Base-by-base conservation (phyloP, 2,113 vertebrate species). In the Misgurnus anguillicaudatus region DNA sequence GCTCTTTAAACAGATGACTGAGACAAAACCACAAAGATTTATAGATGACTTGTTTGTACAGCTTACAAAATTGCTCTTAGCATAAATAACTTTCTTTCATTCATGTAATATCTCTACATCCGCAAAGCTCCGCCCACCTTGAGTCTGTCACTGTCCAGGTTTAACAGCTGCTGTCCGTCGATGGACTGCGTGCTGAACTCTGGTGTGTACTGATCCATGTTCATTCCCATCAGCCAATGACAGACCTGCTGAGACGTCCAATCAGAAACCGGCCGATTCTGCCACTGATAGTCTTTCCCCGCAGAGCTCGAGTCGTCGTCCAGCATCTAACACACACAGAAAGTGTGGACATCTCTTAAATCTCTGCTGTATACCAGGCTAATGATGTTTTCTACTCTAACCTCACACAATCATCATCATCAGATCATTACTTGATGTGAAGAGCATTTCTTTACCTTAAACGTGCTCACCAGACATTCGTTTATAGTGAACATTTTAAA, bases 171-270 rank as follows among this genome's bases (percentile, higher is more conserved):
- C 78, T 92, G 92, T 24, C 95, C 94, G 7, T 95, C 92, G 55
- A 95, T 73, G 8, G 90, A 93, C 80, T 93, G 94, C 36, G 92
- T 84, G 2, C 91, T 95, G 87, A 98, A 95, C 80, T 95, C 94
- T 2, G 89, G 64, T n/a, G 94, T 94, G 47, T 94, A 95, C 78
- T 95, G 96, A 86, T 97, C 96, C 93, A 96, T 93, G 78, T 95
- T 96, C 93, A 95, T 94, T 82, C 95, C 94, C 91, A 93, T 95
- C 83, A 95, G 73, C 93, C 94, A 95, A 83, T 95, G 95, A 84
- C 94, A 96, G 38, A 96, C 94, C 89, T 96, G 94, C 82, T 95
- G 94, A 67, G 90, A 92, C 81, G 92, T 96, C 95, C 95, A 96
- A 45, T 97, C 93, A 68, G 91, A 91, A 76, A 95, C 91, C 13